Evolutionary conservation across 1,140 invertebrate genomes (phyloP).

Genomic region (Temnothorax nylanderi): DNA sequence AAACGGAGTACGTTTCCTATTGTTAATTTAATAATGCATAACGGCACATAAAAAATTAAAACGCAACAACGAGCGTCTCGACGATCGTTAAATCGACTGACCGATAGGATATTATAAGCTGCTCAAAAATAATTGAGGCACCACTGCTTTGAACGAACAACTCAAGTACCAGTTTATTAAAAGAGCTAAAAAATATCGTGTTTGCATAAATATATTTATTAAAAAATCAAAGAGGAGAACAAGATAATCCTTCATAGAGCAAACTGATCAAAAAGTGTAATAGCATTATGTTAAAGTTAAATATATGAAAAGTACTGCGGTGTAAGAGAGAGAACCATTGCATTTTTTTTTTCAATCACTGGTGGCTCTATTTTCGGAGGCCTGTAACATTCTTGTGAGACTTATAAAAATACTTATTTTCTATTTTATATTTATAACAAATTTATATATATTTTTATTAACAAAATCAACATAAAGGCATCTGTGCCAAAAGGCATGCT

Average conservation of each 20-base stretch:
- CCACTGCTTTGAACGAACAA: background rate
- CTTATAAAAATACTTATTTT: background rate
- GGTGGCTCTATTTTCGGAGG: background rate
- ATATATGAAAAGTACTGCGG: background rate
- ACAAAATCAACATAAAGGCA: background rate
- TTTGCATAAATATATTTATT: background rate
- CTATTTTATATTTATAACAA: background rate
- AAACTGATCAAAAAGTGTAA: background rate
- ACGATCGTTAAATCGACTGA: constrained; percentile 16
- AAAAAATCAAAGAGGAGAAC: background rate
- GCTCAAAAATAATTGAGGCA: constrained; percentile 10
- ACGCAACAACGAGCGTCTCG: constrained; percentile 30
- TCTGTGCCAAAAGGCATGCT: background rate
- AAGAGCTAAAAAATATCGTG: constrained; percentile 16
- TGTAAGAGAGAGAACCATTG: background rate
- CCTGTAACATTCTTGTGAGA: background rate
- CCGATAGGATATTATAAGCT: background rate
- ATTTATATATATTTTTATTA: constrained; percentile 3
- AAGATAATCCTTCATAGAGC: background rate
- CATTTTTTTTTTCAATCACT: background rate
- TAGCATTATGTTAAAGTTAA: constrained; percentile 6
- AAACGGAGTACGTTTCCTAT: constrained; percentile 5
- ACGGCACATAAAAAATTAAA: constrained; percentile 56
- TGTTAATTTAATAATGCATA: constrained; percentile 44
- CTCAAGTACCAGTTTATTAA: background rate